Evolutionary conservation across 2,888 invertebrate genomes (phyloP), one percentile per base, ranked within the genome.

Genomic region (Petrolisthes manimaculis): DNA sequence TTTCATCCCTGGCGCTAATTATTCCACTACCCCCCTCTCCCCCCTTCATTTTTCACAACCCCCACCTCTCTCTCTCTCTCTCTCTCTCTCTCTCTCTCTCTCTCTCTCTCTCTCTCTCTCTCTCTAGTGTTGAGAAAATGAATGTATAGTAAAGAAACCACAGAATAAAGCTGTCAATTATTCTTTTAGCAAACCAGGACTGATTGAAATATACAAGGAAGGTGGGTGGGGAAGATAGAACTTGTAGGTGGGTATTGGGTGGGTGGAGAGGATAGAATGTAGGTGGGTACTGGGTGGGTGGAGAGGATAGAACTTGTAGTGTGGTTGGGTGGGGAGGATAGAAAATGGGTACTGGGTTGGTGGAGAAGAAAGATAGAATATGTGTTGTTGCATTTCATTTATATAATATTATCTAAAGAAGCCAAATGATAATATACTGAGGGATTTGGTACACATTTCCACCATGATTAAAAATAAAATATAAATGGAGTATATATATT

Each of bases 11-110:
- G 18, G 12, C 21, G 5, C 69, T 69, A 5, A 4, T 69, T 69
- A 9, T 9, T 69, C n/a, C 21, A 21, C n/a, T 6, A 21, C 37
- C 37, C 2, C 0, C 37, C 37, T 2, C 37, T 37, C 37, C 2
- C 37, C 18, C 67, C 12, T 3, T 67, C 67, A 67, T 67, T 18
- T 67, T 12, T 14, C 18, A 12, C 18, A 67, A 67, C 67, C 67
- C 67, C 18, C 67, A 1, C 18, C 67, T 3, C 67, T 67, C 67
- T 67, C 67, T 67, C 67, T 67, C 67, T 67, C 67, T 67, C 67
- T 67, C 67, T 67, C 67, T 67, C 67, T 74, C 74, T 74, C 78
- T 78, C 78, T 78, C 51, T 78, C 51, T 78, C 5, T 79, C 18
- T 53, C 61, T 61, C 61, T 61, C 61, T 61, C 61, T 61, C 61